Evolutionary conservation across 2,113 vertebrate species (phyloP), one percentile per base, ranked within the genome.

Genomic region (Platichthys flesus): DNA sequence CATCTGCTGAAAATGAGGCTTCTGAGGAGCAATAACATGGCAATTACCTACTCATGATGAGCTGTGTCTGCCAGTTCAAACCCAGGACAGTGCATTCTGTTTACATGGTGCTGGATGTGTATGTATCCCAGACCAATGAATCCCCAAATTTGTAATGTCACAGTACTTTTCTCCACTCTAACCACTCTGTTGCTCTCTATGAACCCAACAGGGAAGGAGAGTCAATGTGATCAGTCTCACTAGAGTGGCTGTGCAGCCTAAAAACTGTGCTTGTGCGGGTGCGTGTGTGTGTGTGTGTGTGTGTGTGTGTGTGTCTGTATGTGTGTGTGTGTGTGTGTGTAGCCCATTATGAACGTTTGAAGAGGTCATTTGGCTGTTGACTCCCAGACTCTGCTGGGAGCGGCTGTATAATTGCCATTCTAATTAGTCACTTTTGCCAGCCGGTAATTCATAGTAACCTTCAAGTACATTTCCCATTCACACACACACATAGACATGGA

Each of bases 391-490:
- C 88, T 86, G 84, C 88, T 37, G 81, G 80, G 88, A 91, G 87
- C 76, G 14, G 63, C 78, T 83, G 23, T 83, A 89, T 92, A 92
- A 93, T 91, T 90, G 89, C 89, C 86, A 61, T 84, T 84, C 81
- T 92, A 92, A 92, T 93, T 92, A 89, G 91, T 90, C 83, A 83
- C 73, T 87, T 88, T 92, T 88, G 82, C 85, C 77, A 88, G 81
- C 81, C 76, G 23, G 77, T 92, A 90, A 90, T 90, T 93, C 79
- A 89, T 86, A 89, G 91, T 92, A 90, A 88, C 85, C 88, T 92
- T 92, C 89, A 90, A 91, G 84, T 82, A 72, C 64, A 76, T 84
- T 57, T 58, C 28, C 40, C 9, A 51, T 49, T 62, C 35, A 72
- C 26, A 67, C 62, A 79, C 23, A 81, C 60, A 85, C 45, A 37